These are phyloP conservation scores for Caenorhabditis zanzibari DNA, from an alignment of 2,888 invertebrate species.

Conservation along the genomic window DNA sequence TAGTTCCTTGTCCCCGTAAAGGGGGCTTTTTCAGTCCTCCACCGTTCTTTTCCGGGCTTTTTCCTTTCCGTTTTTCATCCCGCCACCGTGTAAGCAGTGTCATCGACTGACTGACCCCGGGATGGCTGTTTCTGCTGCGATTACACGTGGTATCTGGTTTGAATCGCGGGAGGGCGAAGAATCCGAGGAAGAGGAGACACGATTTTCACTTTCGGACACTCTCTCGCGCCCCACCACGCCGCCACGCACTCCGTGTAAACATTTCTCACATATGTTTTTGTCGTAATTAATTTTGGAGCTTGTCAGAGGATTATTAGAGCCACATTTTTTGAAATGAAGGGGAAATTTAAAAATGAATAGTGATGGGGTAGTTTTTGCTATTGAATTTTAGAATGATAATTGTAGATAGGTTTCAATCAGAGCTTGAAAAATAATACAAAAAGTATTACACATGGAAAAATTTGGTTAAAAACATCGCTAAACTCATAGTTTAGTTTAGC, in stretches of 20 bases:
- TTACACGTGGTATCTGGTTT: conserved; percentile 69
- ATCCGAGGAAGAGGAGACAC: conserved; percentile 51
- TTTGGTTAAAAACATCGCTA: too few species aligned
- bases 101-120: conserved; percentile 59
- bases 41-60: conserved; percentile 28
- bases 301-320: conserved; percentile 8
- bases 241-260: conserved; percentile 42
- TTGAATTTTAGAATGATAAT: too few species aligned
- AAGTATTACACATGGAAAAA: too few species aligned
- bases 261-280: conserved; percentile 48
- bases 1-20: conserved; percentile 5
- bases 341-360: background rate
- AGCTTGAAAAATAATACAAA: too few species aligned
- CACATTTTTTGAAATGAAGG: background rate
- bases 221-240: conserved; percentile 52
- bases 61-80: conserved; percentile 54
- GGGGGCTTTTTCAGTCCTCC: conserved; percentile 33
- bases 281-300: too few species aligned
- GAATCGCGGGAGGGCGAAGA: conserved; percentile 41
- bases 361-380: too few species aligned
- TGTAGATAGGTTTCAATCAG: too few species aligned
- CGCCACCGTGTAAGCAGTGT: conserved; percentile 55
- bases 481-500: too few species aligned
- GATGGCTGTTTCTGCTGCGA: conserved; percentile 50
- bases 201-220: conserved; percentile 64